Percentiles rank a stretch among this genome's conserved stretches.
Conservation (phyloP, 2,888 invertebrate species). For the Nymphalis urticae region DNA sequence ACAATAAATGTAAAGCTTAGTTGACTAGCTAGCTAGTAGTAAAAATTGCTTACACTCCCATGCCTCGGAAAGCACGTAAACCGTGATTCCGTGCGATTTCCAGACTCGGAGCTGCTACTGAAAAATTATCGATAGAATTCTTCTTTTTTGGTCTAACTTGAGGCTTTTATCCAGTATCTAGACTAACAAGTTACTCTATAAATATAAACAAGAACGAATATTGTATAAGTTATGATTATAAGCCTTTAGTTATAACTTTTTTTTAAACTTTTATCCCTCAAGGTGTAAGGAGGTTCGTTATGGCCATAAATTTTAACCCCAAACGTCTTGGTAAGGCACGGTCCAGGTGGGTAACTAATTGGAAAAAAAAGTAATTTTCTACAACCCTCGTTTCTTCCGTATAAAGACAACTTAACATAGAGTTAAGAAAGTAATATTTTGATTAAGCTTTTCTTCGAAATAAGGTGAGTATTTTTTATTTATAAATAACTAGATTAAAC, state of each 20-base stretch:
- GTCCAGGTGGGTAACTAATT: slow-evolving; percentile 68
- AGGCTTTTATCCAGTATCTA: too few relatives aligned
- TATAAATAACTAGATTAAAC: not conserved
- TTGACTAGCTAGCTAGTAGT: too few relatives aligned
- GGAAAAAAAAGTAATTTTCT: slow-evolving; percentile 63
- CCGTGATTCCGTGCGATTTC: too few relatives aligned
- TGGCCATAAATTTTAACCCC: slow-evolving; percentile 40
- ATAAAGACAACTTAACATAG: slow-evolving; percentile 44
- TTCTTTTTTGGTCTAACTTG: too few relatives aligned
- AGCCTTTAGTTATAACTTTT: slow-evolving; percentile 16
- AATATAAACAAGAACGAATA: not conserved
- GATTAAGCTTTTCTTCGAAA: not conserved
- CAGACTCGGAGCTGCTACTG: too few relatives aligned
- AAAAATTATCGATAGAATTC: too few relatives aligned
- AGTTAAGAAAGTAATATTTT: slow-evolving; percentile 39
- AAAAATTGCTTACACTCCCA: too few relatives aligned
- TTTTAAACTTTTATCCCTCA: slow-evolving; percentile 14
- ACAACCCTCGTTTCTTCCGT: slow-evolving; percentile 46
- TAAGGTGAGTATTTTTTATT: not conserved
- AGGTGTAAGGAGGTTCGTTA: slow-evolving; percentile 31
- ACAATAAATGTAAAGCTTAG: too few relatives aligned
- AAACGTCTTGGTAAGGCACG: slow-evolving; percentile 52
- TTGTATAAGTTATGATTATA: slow-evolving; percentile 12
- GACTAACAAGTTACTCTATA: not conserved
- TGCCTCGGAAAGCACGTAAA: too few relatives aligned